Evolutionary conservation across 2,113 vertebrate genomes (phyloP).

Genomic region (Cephalopterus ornatus): DNA sequence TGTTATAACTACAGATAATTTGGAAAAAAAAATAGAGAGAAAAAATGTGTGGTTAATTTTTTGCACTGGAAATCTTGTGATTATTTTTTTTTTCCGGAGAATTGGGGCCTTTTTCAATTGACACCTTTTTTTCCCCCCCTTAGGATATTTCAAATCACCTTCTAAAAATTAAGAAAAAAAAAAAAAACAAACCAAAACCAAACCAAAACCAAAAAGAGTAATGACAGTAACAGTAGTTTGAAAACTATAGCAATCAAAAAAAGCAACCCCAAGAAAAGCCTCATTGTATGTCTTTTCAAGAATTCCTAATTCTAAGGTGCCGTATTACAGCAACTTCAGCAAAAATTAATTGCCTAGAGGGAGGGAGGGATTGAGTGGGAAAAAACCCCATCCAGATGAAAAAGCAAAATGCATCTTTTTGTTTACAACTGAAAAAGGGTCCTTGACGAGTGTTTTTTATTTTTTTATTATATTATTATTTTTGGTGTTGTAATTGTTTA

Average conservation of each 20-base stretch:
- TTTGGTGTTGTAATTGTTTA: conserved; percentile 87
- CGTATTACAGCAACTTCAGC: conserved; percentile 56
- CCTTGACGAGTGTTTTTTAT: conserved; percentile 82
- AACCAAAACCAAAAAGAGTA: conserved; percentile 22
- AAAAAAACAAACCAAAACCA: background rate
- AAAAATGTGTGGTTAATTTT: conserved; percentile 77
- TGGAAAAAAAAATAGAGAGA: conserved; percentile 58
- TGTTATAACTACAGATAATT: conserved; percentile 72
- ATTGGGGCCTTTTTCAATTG: conserved; percentile 87
- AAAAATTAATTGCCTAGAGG: conserved; percentile 69
- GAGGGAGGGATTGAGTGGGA: conserved; percentile 53
- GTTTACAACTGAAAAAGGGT: conserved; percentile 88
- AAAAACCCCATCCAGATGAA: conserved; percentile 59
- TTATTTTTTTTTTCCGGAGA: conserved; percentile 78
- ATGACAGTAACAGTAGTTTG: conserved; percentile 67
- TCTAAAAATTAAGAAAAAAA: conserved; percentile 57
- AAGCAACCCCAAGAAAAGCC: conserved; percentile 71
- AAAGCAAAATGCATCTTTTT: conserved; percentile 80
- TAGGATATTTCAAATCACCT: conserved; percentile 73
- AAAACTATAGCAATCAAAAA: conserved; percentile 64
- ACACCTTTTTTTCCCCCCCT: conserved; percentile 69
- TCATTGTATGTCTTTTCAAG: conserved; percentile 69
- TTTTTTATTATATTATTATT: conserved; percentile 79
- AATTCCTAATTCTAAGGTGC: conserved; percentile 74
- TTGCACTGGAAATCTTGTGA: conserved; percentile 82